phyloP scores from a whole-genome alignment of 2,797 vertebrate species.

The Micropoecilia bifurca region DNA sequence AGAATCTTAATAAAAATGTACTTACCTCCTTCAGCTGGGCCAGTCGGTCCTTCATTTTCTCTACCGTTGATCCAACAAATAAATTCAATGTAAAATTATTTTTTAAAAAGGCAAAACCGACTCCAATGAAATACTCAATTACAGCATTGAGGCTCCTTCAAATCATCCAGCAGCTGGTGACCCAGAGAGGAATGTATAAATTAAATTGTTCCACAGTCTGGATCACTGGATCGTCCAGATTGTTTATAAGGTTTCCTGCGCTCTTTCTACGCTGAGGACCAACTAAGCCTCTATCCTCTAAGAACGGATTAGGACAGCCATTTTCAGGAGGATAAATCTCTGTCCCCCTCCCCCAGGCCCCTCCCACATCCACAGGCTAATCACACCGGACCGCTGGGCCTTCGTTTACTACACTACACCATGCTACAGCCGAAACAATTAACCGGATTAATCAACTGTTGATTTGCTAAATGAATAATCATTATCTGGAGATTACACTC shows the following conservation, averaged over 20 bases:
- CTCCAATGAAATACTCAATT: conserved; percentile 16
- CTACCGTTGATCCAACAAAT: neutral
- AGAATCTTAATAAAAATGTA: neutral
- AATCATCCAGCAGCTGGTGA: conserved; percentile 14
- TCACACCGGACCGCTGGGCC: neutral
- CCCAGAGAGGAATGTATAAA: neutral
- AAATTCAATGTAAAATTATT: neutral
- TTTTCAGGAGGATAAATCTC: conserved; percentile 62
- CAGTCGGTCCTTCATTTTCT: conserved; percentile 83
- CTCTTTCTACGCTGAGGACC: conserved; percentile 54
- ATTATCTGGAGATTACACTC: too few species aligned
- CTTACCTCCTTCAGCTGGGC: conserved; percentile 83
- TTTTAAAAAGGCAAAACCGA: neutral
- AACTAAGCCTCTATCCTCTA: conserved; percentile 78
- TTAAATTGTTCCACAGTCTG: neutral
- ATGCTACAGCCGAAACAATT: neutral
- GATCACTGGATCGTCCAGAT: neutral
- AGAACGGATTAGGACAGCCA: conserved; percentile 75
- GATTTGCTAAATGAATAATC: too few species aligned
- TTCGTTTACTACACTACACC: neutral
- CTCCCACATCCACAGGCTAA: conserved; percentile 5
- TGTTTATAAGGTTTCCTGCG: conserved; percentile 29
- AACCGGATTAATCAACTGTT: too few species aligned
- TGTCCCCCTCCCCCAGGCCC: conserved; percentile 1
- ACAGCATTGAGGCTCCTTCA: conserved; percentile 36